Conservation (phyloP, 2,888 invertebrate species). For the Eucera pruinosa region DNA sequence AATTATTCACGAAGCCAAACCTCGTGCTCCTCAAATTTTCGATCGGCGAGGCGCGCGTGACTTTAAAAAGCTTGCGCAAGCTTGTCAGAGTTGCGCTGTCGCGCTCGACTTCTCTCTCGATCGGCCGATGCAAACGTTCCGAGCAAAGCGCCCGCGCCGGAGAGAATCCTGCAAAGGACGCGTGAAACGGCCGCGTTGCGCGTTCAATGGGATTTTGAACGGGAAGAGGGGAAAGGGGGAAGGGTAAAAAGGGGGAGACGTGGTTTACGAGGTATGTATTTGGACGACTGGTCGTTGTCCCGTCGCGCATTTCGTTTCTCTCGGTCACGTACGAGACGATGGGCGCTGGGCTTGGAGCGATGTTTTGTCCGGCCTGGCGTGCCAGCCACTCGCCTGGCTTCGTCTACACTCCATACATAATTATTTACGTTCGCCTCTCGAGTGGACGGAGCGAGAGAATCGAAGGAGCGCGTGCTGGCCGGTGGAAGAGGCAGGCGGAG, state of each 20-base stretch:
- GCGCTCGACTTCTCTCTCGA: no score
- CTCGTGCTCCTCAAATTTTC: not conserved
- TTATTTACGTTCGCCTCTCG: no score
- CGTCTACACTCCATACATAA: no score
- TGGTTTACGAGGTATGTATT: constrained; percentile 8
- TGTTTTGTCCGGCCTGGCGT: constrained; percentile 34
- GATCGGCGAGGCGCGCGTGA: not conserved
- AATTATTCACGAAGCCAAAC: constrained; percentile 67
- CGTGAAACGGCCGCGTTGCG: not conserved
- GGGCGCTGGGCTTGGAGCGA: constrained; percentile 21
- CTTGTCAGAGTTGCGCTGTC: no score
- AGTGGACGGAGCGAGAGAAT: no score
- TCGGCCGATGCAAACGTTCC: no score
- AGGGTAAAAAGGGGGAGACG: not conserved
- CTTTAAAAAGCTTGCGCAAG: no score
- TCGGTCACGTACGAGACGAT: constrained; percentile 52
- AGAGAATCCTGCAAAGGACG: no score
- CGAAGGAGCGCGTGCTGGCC: no score
- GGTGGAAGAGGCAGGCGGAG: no score
- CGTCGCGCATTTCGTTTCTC: constrained; percentile 37
- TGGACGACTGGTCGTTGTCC: not conserved
- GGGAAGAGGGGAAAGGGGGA: not conserved
- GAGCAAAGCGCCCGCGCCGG: no score
- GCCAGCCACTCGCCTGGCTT: not conserved
- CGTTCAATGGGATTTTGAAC: not conserved